Percentiles rank a stretch among this genome's conserved stretches.
Conservation (phyloP, 2,888 invertebrate species). For the Nemoura dubitans region DNA sequence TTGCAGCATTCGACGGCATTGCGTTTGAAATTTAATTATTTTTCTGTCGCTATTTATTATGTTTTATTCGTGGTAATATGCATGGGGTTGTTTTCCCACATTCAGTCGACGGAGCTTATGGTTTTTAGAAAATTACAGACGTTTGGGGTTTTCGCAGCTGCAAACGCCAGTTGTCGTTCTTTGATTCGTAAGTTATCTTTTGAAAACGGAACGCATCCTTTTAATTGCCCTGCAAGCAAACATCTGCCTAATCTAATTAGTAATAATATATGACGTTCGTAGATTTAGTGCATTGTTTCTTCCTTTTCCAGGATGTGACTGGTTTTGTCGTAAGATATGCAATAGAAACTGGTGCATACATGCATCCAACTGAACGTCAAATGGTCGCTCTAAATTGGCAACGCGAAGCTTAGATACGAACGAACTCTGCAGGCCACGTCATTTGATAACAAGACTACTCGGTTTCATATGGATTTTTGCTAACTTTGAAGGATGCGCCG, state of each 20-base stretch:
- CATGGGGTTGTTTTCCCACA: not conserved
- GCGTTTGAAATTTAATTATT: conserved; percentile 1
- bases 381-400: not conserved
- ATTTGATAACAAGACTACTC: not conserved
- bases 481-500: not conserved
- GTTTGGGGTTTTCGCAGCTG: not conserved
- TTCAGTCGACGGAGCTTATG: not conserved
- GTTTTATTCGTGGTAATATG: not conserved
- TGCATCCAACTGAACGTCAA: not conserved
- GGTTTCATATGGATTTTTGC: not conserved
- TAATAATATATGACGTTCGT: not conserved
- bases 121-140: not conserved
- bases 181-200: not conserved
- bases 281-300: not conserved
- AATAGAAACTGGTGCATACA: not conserved
- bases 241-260: not conserved
- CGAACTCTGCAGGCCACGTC: not conserved
- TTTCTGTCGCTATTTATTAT: not conserved
- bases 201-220: not conserved
- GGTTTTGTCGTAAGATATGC: not conserved
- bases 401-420: not conserved
- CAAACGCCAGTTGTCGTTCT: not conserved
- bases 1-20: not conserved
- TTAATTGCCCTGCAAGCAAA: not conserved
- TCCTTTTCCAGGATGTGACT: not conserved